Conservation (phyloP, 2,113 vertebrate species). For the Clinocottus analis region DNA sequence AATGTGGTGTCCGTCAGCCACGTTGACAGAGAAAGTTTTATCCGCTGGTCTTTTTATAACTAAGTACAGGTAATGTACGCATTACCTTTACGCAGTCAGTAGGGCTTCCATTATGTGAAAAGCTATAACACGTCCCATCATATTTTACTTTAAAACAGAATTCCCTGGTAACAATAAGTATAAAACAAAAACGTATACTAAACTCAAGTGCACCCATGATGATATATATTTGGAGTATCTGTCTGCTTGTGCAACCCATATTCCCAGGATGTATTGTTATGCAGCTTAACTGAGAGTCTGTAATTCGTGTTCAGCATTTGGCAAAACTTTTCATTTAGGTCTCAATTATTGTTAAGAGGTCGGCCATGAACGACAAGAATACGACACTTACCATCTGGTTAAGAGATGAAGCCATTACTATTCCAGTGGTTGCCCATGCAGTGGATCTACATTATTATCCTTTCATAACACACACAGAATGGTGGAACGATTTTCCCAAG, state of each 20-base stretch:
- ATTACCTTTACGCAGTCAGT: neutral
- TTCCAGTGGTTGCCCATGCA: constrained; percentile 31
- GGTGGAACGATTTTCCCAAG: constrained; percentile 29
- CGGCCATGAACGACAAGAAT: constrained; percentile 32
- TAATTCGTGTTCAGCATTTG: constrained; percentile 21
- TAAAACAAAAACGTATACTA: neutral
- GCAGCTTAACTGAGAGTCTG: neutral
- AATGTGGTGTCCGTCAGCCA: constrained; percentile 37
- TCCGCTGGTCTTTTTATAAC: constrained; percentile 15
- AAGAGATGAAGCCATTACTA: constrained; percentile 45
- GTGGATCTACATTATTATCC: constrained; percentile 4
- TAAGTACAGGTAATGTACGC: constrained; percentile 13
- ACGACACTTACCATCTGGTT: constrained; percentile 9
- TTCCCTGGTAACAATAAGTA: neutral
- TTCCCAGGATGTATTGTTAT: constrained; percentile 3
- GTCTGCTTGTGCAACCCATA: neutral
- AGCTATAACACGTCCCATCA: neutral
- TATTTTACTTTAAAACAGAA: constrained; percentile 3
- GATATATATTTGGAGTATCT: neutral
- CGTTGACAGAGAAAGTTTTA: constrained; percentile 36
- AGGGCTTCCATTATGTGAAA: neutral
- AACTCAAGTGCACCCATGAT: neutral
- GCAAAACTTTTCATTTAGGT: constrained; percentile 6
- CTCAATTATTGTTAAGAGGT: constrained; percentile 25
- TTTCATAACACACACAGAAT: constrained; percentile 43